A percentile compares a stretch with the other conserved stretches of the same genome.
Evolutionary conservation across 1,140 invertebrate species (phyloP).

Genomic region (Apis cerana): DNA sequence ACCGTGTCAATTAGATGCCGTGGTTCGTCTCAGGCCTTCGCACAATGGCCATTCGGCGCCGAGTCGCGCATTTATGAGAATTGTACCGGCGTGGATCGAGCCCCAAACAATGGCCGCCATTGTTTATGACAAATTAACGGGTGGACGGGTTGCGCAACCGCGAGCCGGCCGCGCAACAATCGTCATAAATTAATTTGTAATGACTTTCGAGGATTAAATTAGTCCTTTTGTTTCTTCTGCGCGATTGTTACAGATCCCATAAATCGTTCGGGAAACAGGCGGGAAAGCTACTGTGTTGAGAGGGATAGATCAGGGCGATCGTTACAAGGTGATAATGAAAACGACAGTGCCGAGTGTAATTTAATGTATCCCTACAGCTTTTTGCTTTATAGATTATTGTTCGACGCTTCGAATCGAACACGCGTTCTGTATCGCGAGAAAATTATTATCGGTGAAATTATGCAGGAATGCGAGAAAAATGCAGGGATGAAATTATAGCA

Average conservation of each 20-base stretch:
- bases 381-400: neutral
- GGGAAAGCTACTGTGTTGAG: neutral
- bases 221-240: conserved; percentile 5
- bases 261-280: neutral
- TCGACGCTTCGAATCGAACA: neutral
- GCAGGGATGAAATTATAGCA: no score
- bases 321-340: neutral
- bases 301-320: neutral
- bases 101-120: conserved; percentile 31
- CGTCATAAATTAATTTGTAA: conserved; percentile 51
- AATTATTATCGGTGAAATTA: neutral
- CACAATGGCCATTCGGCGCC: conserved; percentile 45
- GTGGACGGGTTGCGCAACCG: conserved; percentile 30
- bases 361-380: neutral
- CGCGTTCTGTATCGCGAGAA: neutral
- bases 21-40: conserved; percentile 27
- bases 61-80: conserved; percentile 44
- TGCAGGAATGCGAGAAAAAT: no score
- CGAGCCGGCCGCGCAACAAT: neutral
- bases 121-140: conserved; percentile 55
- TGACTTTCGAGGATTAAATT: neutral
- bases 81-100: neutral
- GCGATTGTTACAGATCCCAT: neutral
- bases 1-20: conserved; percentile 52
- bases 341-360: neutral